Base-by-base conservation (phyloP, 2,113 vertebrate species). In the Limnothrissa miodon region DNA sequence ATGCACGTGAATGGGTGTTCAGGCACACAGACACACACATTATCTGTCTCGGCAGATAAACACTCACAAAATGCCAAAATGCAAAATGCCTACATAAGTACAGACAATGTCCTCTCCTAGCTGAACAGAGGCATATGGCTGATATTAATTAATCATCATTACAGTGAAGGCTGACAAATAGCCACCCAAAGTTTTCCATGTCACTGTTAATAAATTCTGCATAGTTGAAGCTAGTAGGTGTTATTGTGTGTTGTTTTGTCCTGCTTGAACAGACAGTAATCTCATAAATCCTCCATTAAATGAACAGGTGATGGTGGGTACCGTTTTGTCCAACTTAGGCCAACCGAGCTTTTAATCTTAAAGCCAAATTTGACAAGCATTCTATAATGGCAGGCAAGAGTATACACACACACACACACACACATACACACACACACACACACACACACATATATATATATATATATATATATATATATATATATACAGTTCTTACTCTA, bases 131-230 rank as follows among this genome's bases (percentile, higher is more conserved):
- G 17, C 62, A 70, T 70, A 70, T 74, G 66, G 66, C 33, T 13
- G 11, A 13, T 39, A 36, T 36, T 74, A 74, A 74, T 74, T 36
- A 74, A 74, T 74, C 66, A 66, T 66, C n/a, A 74, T 74, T 70
- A 70, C 66, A 74, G 13, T 33, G 4, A 36, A 62, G 11, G 66
- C 29, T 17, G 66, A 74, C 66, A 33, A 36, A 74, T 33, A 2
- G 66, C 25, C 25, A 33, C 10, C n/a, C 25, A 74, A 11, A 74
- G 66, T 39, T 74, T 74, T 29, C 66, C 29, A 36, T 33, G 66
- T 33, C 33, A 29, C 4, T 74, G 13, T 42, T 42, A 39, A 36
- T 33, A 74, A 74, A 36, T 33, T 74, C 66, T 74, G 66, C 66
- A 33, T 74, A 33, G 36, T 36, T 29, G 13, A 36, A 66, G 29